Conservation (phyloP, 2,888 invertebrate species). For the Ichneumoninae sp. region DNA sequence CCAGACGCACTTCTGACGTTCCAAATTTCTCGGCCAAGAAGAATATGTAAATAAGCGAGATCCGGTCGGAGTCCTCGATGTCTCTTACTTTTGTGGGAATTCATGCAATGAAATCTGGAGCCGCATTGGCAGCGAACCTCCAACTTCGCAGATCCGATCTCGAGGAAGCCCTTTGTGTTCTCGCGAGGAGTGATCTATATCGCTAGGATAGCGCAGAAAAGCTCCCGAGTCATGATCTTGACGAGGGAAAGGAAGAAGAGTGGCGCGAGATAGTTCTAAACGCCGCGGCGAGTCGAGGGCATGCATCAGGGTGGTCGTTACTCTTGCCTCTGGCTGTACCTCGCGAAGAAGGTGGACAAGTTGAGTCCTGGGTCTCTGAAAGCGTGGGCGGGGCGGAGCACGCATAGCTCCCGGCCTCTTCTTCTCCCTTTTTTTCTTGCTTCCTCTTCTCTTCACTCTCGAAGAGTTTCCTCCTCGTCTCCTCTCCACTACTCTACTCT, state of each 20-base stretch:
- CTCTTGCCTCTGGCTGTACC: constrained; percentile 82
- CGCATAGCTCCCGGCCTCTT: constrained; percentile 83
- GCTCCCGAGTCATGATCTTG: constrained; percentile 61
- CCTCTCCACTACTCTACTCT: constrained; percentile 28
- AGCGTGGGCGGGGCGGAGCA: constrained; percentile 84
- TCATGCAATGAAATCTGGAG: neutral
- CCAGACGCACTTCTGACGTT: constrained; percentile 29
- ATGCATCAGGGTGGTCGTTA: constrained; percentile 73
- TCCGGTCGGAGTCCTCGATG: neutral
- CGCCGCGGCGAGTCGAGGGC: constrained; percentile 49
- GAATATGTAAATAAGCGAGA: constrained; percentile 5
- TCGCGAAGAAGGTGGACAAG: constrained; percentile 83
- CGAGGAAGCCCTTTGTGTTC: neutral
- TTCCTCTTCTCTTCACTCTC: constrained; percentile 69
- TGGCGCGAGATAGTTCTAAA: constrained; percentile 62
- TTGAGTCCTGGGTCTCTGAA: constrained; percentile 83
- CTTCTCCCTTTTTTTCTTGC: constrained; percentile 60
- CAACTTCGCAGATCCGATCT: constrained; percentile 34
- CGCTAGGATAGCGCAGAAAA: constrained; percentile 52
- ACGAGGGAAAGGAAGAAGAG: constrained; percentile 36
- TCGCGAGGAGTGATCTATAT: constrained; percentile 39
- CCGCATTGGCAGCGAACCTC: constrained; percentile 24
- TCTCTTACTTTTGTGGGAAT: neutral
- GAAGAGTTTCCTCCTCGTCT: constrained; percentile 63
- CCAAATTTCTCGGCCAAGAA: constrained; percentile 25